phyloP scores from a whole-genome alignment of 2,888 invertebrate genomes.

The Caenorhabditis sp. region DNA sequence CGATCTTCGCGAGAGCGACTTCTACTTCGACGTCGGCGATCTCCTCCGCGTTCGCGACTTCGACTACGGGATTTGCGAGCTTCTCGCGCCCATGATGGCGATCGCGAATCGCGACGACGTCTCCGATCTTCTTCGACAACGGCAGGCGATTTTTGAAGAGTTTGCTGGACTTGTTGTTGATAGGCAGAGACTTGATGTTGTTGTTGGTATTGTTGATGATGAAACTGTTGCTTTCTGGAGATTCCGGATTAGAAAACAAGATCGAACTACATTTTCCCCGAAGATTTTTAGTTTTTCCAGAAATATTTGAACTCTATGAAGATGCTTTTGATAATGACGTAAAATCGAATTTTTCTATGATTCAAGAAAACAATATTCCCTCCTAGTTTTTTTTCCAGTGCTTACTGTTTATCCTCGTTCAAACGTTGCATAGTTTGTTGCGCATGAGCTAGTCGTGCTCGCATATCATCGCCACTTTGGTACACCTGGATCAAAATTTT shows the following conservation, averaged over 20 bases:
- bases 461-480: neutral
- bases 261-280: too few relatives aligned
- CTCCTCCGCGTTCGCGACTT: conserved; percentile 18
- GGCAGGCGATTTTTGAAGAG: neutral
- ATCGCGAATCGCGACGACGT: conserved; percentile 14
- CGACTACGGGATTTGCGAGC: conserved; percentile 34
- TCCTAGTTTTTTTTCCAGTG: neutral
- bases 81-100: conserved; percentile 29
- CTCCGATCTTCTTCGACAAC: neutral
- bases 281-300: too few relatives aligned
- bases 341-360: too few relatives aligned
- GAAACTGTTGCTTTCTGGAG: neutral
- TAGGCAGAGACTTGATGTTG: neutral
- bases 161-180: neutral
- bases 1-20: conserved; percentile 32
- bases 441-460: conserved; percentile 18
- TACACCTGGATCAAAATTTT: neutral
- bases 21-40: conserved; percentile 10
- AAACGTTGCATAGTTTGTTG: conserved; percentile 18
- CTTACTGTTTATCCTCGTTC: conserved; percentile 33
- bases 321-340: too few relatives aligned
- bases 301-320: too few relatives aligned
- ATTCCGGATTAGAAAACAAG: neutral
- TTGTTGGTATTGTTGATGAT: conserved; percentile 15
- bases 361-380: too few relatives aligned